Conservation (phyloP, 2,113 vertebrate species). For the Cebus imitator region DNA sequence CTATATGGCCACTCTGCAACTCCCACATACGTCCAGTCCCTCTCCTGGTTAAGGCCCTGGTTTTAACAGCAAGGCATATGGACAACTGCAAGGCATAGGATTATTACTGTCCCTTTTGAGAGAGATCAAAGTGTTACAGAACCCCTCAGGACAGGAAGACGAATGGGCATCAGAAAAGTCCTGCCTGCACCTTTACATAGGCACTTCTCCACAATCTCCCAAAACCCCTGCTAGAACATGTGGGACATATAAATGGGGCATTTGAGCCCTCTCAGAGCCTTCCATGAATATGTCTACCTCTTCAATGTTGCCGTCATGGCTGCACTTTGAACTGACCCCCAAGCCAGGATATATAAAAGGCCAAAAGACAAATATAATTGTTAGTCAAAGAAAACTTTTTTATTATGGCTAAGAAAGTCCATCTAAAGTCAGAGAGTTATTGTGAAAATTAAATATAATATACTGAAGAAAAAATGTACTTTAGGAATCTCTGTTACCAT, state of each 20-base stretch:
- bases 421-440: not conserved
- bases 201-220: not conserved
- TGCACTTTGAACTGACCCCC: not conserved
- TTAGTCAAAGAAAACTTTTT: constrained; percentile 3
- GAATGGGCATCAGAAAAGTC: not conserved
- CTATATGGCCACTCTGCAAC: not conserved
- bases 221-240: not conserved
- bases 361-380: not conserved
- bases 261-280: not conserved
- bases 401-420: constrained; percentile 32
- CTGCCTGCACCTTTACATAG: not conserved
- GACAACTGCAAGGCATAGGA: not conserved
- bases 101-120: not conserved
- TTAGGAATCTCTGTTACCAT: not conserved
- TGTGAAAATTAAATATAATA: constrained; percentile 27
- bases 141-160: not conserved
- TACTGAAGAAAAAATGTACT: not conserved
- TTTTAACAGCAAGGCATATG: constrained; percentile 3
- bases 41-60: not conserved
- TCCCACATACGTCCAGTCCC: not conserved
- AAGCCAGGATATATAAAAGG: not conserved
- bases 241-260: not conserved
- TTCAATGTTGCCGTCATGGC: not conserved
- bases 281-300: not conserved
- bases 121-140: not conserved